phyloP scores from a whole-genome alignment of 2,888 invertebrate genomes.

The Doris montereyensis region DNA sequence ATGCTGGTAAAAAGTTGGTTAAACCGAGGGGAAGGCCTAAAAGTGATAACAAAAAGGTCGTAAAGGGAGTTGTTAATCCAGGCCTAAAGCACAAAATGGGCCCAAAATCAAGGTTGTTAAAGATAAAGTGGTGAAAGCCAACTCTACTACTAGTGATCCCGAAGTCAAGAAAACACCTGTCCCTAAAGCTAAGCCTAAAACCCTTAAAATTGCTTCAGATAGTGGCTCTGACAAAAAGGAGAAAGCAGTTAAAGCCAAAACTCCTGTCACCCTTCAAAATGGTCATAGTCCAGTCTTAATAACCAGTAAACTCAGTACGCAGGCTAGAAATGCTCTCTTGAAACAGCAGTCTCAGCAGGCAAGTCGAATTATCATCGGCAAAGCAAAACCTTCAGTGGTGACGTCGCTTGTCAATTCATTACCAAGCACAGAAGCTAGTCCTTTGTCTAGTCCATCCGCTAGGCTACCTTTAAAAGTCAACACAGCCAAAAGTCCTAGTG shows the following conservation, averaged over 20 bases:
- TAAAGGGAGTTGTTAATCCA: too few species aligned
- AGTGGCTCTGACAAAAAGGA: too few species aligned
- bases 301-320: slow-evolving; percentile 36
- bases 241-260: slow-evolving; percentile 37
- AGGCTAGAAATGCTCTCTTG: slow-evolving; percentile 40
- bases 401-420: not conserved
- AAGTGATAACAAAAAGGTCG: too few species aligned
- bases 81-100: slow-evolving; percentile 28
- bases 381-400: not conserved
- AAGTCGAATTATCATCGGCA: slow-evolving; percentile 31
- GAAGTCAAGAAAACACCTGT: too few species aligned
- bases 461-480: slow-evolving; percentile 36
- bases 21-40: too few species aligned
- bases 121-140: slow-evolving; percentile 18
- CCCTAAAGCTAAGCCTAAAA: too few species aligned
- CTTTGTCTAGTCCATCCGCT: slow-evolving; percentile 7
- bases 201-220: too few species aligned
- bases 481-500: slow-evolving; percentile 36
- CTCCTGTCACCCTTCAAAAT: slow-evolving; percentile 35
- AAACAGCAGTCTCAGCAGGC: slow-evolving; percentile 41
- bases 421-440: not conserved
- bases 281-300: slow-evolving; percentile 28
- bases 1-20: too few species aligned
- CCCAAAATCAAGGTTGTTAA: slow-evolving; percentile 20
- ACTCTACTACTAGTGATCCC: not conserved